These are phyloP conservation scores for Mesitornis unicolor DNA, from an alignment of 2,113 vertebrate genomes.

Conservation along the genomic window DNA sequence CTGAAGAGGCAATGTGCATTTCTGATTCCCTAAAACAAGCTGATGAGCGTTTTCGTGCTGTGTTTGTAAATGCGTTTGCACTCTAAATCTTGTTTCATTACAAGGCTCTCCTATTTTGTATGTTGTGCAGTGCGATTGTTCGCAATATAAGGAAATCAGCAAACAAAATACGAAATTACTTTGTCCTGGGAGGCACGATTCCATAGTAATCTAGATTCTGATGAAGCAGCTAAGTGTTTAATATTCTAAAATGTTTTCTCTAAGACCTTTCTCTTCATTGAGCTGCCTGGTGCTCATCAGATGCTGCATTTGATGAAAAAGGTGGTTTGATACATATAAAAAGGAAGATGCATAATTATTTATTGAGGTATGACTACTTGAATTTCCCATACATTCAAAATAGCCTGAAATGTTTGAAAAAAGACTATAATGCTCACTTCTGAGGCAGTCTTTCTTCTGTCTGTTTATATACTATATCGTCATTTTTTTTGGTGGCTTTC, in stretches of 20 bases:
- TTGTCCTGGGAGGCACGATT: neutral
- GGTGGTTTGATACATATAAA: neutral
- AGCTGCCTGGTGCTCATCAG: neutral
- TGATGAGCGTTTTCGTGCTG: neutral
- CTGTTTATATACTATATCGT: neutral
- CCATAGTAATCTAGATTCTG: neutral
- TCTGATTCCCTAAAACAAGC: neutral
- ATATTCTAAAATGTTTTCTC: neutral
- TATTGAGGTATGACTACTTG: neutral
- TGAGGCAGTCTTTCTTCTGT: neutral
- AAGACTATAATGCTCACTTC: neutral
- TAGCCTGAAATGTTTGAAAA: neutral
- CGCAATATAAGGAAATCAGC: neutral
- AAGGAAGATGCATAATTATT: neutral
- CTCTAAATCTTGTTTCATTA: neutral
- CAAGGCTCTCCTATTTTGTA: neutral
- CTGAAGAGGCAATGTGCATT: rapidly evolving
- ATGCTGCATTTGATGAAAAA: neutral
- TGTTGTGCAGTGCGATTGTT: neutral
- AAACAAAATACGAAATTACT: neutral
- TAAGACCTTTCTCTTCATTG: neutral
- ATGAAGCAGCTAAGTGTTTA: neutral
- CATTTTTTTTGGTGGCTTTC: neutral
- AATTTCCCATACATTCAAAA: neutral
- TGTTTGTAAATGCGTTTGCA: neutral